These are phyloP conservation scores for Trichogramma evanescens DNA, from an alignment of 2,888 invertebrate species.

Conservation along the genomic window DNA sequence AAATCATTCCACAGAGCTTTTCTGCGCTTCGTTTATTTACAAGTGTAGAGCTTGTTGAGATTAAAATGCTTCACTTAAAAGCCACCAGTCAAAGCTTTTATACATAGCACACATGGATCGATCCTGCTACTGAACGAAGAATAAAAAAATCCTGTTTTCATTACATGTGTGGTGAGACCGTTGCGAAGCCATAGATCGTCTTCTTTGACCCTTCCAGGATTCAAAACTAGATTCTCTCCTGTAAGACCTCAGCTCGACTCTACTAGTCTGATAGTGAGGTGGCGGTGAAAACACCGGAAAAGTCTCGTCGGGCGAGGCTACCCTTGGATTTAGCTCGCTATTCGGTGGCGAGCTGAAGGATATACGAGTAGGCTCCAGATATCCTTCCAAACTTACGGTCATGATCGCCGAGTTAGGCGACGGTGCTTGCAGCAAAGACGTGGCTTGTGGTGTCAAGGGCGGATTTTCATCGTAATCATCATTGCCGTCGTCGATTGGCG, in stretches of 20 bases:
- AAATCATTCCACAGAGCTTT: no score
- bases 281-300: constrained; percentile 82
- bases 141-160: background rate
- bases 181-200: constrained; percentile 67
- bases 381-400: constrained; percentile 79
- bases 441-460: constrained; percentile 52
- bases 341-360: constrained; percentile 74
- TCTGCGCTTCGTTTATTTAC: no score
- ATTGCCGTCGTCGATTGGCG: constrained; percentile 65
- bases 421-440: constrained; percentile 57
- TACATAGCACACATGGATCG: no score
- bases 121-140: no score
- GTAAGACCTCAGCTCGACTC: constrained; percentile 34
- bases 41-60: no score
- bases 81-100: no score
- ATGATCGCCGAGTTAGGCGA: constrained; percentile 80
- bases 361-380: constrained; percentile 75
- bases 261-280: constrained; percentile 51
- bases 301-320: constrained; percentile 70
- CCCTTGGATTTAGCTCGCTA: constrained; percentile 63
- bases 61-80: no score
- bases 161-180: constrained; percentile 91
- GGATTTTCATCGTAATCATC: constrained; percentile 39
- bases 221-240: constrained; percentile 46
- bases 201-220: constrained; percentile 52